Evolutionary conservation across 2,113 vertebrate species (phyloP), one percentile per base, ranked within the genome.

Genomic region (Chinchilla lanigera): DNA sequence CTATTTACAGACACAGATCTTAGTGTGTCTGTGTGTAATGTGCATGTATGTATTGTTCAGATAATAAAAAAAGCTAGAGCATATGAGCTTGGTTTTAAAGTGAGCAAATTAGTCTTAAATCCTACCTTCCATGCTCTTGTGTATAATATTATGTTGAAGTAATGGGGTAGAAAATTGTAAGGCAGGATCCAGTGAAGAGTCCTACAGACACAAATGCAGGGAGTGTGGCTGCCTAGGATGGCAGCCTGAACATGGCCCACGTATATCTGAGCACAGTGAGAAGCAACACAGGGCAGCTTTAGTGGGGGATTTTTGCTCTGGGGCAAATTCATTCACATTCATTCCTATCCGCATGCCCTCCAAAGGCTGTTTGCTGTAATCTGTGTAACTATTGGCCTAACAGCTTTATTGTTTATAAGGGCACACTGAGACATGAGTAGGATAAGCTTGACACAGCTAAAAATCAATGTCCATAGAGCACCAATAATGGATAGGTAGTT

Each of bases 261-360:
- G n/a, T n/a, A n/a, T n/a, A n/a, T n/a, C n/a, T n/a, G n/a, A n/a
- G 41, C 9, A 2, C 7, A 85, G 14, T 4, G 0, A 56, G 5
- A 0, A 20, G 12, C 41, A 75, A 82, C 6, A 30, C 1, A 61
- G 26, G 35, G 78, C 4, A 5, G 52, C 10, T 77, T 50, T 7
- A 38, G 47, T 60, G 30, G 69, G n/a, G 85, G 67, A 54, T 30
- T 28, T 94, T 81, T 33, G 63, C 19, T 28, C 82, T 77, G 12
- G 17, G 38, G 9, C 6, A 77, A 30, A 30, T 78, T 54, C 5
- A 58, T 47, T 90, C 56, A 63, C 20, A 90, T n/a, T 54, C 7
- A 54, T 35, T 56, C 10, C 67, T 85, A n/a, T 58, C 19, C 33
- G 13, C 30, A 13, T 30, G 30, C 30, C 12, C 33, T 65, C 12